These are phyloP conservation scores for Andrena hattorfiana DNA, from an alignment of 2,888 invertebrate genomes.

Conservation along the genomic window DNA sequence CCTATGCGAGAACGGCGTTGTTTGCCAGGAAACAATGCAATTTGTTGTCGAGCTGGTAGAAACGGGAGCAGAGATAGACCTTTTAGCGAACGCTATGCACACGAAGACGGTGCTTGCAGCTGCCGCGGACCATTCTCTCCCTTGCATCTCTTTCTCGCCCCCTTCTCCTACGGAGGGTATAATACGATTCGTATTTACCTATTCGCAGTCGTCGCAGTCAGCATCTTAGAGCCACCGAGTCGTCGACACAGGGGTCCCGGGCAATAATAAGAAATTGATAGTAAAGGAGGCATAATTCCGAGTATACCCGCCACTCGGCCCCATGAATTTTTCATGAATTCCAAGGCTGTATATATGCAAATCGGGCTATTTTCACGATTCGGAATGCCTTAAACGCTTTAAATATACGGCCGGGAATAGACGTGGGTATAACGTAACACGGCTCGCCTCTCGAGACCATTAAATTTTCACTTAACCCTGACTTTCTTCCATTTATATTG, in stretches of 20 bases:
- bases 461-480: constrained; percentile 78
- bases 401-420: constrained; percentile 80
- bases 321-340: constrained; percentile 83
- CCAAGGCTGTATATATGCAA: constrained; percentile 83
- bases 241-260: constrained; percentile 35
- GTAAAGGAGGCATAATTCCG: constrained; percentile 78
- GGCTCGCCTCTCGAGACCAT: constrained; percentile 79
- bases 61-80: constrained; percentile 25
- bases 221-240: constrained; percentile 47
- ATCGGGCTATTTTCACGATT: constrained; percentile 81
- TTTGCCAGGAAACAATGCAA: constrained; percentile 47
- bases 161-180: constrained; percentile 18
- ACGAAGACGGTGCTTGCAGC: constrained; percentile 3
- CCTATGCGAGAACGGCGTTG: constrained; percentile 17
- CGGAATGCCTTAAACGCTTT: constrained; percentile 81
- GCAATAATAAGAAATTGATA: constrained; percentile 81
- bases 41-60: constrained; percentile 37
- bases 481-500: constrained; percentile 48
- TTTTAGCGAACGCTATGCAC: constrained; percentile 29
- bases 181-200: constrained; percentile 68
- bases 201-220: constrained; percentile 62
- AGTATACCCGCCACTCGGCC: constrained; percentile 78
- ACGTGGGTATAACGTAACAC: constrained; percentile 78
- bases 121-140: constrained; percentile 28
- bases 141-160: neutral